A percentile compares a stretch with the other conserved stretches of the same genome.
These are phyloP conservation scores for Scaptodrosophila latifasciaeformis DNA, from an alignment of 2,888 invertebrate species.

Conservation along the genomic window DNA sequence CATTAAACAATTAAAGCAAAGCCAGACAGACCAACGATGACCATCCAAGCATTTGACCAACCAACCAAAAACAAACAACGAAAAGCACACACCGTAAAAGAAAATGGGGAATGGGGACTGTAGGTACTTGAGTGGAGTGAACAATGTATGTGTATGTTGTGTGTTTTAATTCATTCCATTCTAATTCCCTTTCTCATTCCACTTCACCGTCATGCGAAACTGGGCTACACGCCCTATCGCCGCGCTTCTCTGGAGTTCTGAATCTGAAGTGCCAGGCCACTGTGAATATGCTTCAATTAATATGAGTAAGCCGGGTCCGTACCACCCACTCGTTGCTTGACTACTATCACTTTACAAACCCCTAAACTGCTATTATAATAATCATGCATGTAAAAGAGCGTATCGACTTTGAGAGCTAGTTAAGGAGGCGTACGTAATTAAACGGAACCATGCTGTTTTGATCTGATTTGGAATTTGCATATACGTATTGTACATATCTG, in stretches of 20 bases:
- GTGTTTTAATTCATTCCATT: background rate
- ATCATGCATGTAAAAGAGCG: constrained; percentile 2
- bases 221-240: constrained; percentile 23
- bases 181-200: background rate
- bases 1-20: constrained; percentile 62
- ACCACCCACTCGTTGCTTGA: constrained; percentile 27
- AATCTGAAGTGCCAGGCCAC: constrained; percentile 19
- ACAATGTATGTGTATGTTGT: constrained; percentile 5
- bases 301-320: constrained; percentile 36
- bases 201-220: background rate
- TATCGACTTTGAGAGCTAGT: constrained; percentile 22
- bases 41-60: constrained; percentile 55
- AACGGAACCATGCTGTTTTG: constrained; percentile 47
- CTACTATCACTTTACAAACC: constrained; percentile 38
- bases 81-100: constrained; percentile 35
- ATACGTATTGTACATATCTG: too few relatives aligned
- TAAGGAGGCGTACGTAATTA: constrained; percentile 52
- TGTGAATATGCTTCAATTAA: constrained; percentile 67
- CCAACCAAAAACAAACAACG: constrained; percentile 64
- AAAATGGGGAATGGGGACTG: constrained; percentile 5
- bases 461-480: too few relatives aligned
- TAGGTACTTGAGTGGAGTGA: too few relatives aligned
- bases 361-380: constrained; percentile 12
- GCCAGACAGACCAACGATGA: constrained; percentile 28
- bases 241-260: background rate